Evolutionary conservation across 2,113 vertebrate genomes (phyloP).

Genomic region (Leucoraja erinaceus): DNA sequence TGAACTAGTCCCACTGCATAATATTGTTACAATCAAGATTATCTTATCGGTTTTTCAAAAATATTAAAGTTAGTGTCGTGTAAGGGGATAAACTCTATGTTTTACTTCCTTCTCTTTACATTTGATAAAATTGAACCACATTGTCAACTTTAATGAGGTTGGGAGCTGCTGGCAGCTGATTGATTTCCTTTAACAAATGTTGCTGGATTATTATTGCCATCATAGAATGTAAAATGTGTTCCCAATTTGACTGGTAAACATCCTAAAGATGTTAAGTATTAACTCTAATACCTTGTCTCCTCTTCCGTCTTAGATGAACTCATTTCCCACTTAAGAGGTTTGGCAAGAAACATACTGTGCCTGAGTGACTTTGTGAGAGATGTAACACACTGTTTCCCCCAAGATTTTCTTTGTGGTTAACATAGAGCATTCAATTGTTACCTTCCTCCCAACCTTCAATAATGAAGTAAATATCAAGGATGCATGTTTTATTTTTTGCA

Average conservation of each 20-base stretch:
- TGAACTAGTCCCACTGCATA: not conserved
- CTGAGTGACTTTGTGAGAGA: not conserved
- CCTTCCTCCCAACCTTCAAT: not conserved
- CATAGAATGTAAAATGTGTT: not conserved
- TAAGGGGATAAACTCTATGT: not conserved
- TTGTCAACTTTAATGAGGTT: not conserved
- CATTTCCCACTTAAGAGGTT: not conserved
- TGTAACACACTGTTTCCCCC: not conserved
- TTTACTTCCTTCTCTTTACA: not conserved
- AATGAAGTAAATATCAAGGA: not conserved
- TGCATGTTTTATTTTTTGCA: not conserved
- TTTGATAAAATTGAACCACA: not conserved
- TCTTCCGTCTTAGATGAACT: not conserved
- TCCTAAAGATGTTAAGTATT: not conserved
- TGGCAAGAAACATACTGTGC: not conserved
- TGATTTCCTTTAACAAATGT: not conserved
- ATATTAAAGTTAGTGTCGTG: not conserved
- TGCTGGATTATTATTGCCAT: not conserved
- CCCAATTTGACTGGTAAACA: not conserved
- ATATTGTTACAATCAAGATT: not conserved
- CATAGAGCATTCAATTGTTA: not conserved
- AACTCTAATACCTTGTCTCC: not conserved
- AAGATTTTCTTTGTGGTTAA: not conserved
- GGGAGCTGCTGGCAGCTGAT: not conserved
- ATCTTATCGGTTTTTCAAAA: not conserved